phyloP scores from a whole-genome alignment of 2,113 vertebrate genomes.

The Cygnus atratus region DNA sequence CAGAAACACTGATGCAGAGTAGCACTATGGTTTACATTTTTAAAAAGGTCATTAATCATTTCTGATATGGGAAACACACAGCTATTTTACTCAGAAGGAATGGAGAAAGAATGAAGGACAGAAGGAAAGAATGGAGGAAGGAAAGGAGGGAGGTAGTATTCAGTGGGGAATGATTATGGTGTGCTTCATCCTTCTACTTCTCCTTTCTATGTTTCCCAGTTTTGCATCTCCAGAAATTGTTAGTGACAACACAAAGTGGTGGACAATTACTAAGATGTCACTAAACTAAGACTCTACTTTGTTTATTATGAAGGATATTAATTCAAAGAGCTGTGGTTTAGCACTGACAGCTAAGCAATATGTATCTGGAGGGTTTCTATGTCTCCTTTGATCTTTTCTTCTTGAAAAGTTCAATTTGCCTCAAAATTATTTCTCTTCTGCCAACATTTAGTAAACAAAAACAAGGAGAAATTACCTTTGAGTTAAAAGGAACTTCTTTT shows the following conservation, averaged over 20 bases:
- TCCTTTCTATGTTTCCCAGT: not conserved
- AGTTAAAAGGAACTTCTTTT: not conserved
- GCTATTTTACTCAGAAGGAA: not conserved
- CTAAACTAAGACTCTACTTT: conserved; percentile 5
- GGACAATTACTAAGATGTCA: not conserved
- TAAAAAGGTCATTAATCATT: not conserved
- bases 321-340: not conserved
- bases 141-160: not conserved
- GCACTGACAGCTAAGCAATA: not conserved
- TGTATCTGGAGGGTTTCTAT: not conserved
- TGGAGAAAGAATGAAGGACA: not conserved
- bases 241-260: not conserved
- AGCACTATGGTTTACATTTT: not conserved
- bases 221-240: not conserved
- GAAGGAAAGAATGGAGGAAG: not conserved
- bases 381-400: not conserved
- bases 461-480: not conserved
- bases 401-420: not conserved
- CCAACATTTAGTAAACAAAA: not conserved
- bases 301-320: not conserved
- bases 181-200: not conserved
- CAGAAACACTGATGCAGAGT: not conserved
- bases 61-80: not conserved
- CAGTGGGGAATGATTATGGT: not conserved
- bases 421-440: not conserved